Evolutionary conservation across 1,140 invertebrate genomes (phyloP).

Genomic region (Philopotamus ludificatus): DNA sequence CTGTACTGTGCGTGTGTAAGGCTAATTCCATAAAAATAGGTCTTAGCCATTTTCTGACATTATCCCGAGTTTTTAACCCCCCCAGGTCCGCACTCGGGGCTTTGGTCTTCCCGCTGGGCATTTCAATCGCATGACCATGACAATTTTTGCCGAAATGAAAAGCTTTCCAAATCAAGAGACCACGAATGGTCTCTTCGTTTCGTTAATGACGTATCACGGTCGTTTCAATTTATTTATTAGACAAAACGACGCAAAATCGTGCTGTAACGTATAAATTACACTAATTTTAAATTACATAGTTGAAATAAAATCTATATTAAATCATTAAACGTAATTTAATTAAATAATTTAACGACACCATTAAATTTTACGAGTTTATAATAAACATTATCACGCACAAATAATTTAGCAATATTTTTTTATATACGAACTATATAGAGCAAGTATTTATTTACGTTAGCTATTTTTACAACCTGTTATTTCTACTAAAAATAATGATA

Average conservation of each 20-base stretch:
- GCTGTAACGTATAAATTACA: too few species aligned
- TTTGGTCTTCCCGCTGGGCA: neutral
- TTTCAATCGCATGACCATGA: conserved; percentile 3
- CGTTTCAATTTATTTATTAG: neutral
- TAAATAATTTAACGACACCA: too few species aligned
- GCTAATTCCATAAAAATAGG: neutral
- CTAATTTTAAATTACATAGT: too few species aligned
- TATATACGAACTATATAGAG: too few species aligned
- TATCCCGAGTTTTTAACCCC: neutral
- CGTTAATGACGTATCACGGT: neutral
- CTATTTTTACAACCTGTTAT: too few species aligned
- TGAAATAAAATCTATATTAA: too few species aligned
- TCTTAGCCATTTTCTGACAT: neutral
- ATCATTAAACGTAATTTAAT: too few species aligned
- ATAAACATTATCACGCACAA: too few species aligned
- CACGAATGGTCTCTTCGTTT: neutral
- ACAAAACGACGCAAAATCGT: neutral
- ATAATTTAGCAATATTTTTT: too few species aligned
- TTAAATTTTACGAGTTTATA: too few species aligned
- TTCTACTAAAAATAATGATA: too few species aligned
- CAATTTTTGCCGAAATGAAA: conserved; percentile 2
- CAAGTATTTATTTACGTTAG: too few species aligned
- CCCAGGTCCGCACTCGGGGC: neutral
- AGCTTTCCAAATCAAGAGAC: neutral
- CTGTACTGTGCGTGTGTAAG: neutral